phyloP scores from a whole-genome alignment of 2,797 vertebrate species.

The Vireo griseus region DNA sequence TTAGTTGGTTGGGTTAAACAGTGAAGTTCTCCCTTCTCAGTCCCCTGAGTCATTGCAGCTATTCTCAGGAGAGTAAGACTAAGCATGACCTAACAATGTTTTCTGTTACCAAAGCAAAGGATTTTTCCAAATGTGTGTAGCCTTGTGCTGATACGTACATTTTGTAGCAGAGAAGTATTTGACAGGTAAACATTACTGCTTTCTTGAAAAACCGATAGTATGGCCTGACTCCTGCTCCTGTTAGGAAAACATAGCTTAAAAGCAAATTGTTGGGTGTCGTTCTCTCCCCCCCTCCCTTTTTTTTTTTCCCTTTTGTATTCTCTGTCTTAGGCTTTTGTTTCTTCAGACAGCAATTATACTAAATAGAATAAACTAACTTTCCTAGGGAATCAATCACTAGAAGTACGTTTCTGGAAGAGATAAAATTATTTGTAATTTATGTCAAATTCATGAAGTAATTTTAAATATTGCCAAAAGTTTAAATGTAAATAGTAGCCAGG shows the following conservation, averaged over 20 bases:
- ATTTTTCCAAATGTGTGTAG: not conserved
- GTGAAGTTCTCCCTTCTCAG: not conserved
- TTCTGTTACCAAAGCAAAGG: conserved; percentile 18
- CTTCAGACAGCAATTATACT: not conserved
- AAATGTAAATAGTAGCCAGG: not conserved
- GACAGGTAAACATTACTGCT: not conserved
- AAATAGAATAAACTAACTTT: not conserved
- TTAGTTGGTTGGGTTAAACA: not conserved
- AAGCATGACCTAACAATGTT: not conserved
- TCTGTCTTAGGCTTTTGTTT: not conserved
- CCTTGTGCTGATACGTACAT: not conserved
- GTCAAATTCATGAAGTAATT: not conserved
- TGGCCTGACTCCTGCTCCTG: not conserved
- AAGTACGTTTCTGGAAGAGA: not conserved
- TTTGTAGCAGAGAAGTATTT: not conserved
- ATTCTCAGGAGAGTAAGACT: not conserved
- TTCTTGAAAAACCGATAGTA: not conserved
- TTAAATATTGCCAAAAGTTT: not conserved
- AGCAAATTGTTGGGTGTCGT: not conserved
- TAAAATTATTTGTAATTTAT: not conserved
- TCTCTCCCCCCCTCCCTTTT: fast-evolving
- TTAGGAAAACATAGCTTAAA: not conserved
- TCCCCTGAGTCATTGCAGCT: not conserved
- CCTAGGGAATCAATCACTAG: not conserved
- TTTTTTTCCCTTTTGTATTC: not conserved